A percentile compares a stretch with the other conserved stretches of the same genome.
phyloP scores from a whole-genome alignment of 2,797 vertebrate species.

The Bovichtus variegatus region DNA sequence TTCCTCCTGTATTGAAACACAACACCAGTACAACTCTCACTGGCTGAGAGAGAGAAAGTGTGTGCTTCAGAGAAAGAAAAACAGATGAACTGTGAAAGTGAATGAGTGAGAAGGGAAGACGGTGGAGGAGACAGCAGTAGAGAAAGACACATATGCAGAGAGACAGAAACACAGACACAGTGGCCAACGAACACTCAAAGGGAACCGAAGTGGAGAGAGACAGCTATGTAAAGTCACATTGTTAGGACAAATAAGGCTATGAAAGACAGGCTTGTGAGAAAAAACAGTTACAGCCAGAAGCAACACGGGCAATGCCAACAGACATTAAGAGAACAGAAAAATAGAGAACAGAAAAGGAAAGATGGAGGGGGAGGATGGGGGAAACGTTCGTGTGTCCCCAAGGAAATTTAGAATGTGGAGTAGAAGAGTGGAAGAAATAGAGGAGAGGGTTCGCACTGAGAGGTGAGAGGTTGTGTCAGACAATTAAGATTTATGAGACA shows the following conservation, averaged over 20 bases:
- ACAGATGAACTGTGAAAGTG: constrained; percentile 53
- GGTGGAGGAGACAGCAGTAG: constrained; percentile 1
- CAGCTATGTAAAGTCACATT: constrained; percentile 26
- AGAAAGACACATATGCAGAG: constrained; percentile 41
- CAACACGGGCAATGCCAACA: constrained; percentile 34
- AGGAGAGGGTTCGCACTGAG: neutral
- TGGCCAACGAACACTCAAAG: constrained; percentile 49
- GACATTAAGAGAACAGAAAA: neutral
- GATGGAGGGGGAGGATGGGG: constrained; percentile 12
- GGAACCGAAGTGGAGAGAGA: constrained; percentile 31
- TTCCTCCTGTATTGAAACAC: constrained; percentile 75
- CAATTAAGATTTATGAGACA: constrained; percentile 46
- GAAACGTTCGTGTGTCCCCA: constrained; percentile 27
- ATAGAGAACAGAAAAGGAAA: constrained; percentile 3
- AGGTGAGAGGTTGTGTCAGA: constrained; percentile 46
- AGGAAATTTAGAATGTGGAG: constrained; percentile 60
- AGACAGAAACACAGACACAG: constrained; percentile 27
- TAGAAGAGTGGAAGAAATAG: constrained; percentile 5
- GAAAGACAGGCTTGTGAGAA: constrained; percentile 31
- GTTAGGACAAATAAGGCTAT: constrained; percentile 48
- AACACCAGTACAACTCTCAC: constrained; percentile 60
- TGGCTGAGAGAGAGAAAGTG: constrained; percentile 43
- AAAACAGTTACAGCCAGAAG: constrained; percentile 36
- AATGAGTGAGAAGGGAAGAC: constrained; percentile 23
- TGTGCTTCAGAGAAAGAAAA: constrained; percentile 41